These are phyloP conservation scores for Seira ritae DNA, from an alignment of 2,888 invertebrate species.

Conservation along the genomic window DNA sequence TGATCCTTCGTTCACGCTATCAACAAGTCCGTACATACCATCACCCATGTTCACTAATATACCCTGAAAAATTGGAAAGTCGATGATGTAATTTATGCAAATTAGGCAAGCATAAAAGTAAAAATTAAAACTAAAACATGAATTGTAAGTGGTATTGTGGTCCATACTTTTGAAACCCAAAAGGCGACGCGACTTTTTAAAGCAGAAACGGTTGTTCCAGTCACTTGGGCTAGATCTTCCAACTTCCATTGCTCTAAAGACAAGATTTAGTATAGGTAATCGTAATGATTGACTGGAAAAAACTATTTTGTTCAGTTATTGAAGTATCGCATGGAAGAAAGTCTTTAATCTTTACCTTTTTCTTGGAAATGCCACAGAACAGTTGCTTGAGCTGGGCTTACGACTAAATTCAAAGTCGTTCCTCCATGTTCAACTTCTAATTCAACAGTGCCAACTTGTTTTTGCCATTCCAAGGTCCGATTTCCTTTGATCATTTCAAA, in stretches of 20 bases:
- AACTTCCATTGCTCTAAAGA: slow-evolving; percentile 86
- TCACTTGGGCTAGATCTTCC: slow-evolving; percentile 88
- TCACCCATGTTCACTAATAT: slow-evolving; percentile 57
- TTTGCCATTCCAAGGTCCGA: slow-evolving; percentile 94
- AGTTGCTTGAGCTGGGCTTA: slow-evolving; percentile 95
- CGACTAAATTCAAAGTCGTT: slow-evolving; percentile 86
- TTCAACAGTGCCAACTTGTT: slow-evolving; percentile 93
- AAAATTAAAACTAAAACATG: not conserved
- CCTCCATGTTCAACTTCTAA: slow-evolving; percentile 91
- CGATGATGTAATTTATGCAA: not conserved
- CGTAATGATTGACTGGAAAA: too few relatives aligned
- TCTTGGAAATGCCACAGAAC: slow-evolving; percentile 95
- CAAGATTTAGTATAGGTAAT: not conserved
- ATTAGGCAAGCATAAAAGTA: not conserved
- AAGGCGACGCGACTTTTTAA: slow-evolving; percentile 91
- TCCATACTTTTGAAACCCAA: slow-evolving; percentile 89
- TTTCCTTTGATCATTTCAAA: slow-evolving; percentile 93
- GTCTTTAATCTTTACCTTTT: too few relatives aligned
- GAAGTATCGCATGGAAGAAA: too few relatives aligned
- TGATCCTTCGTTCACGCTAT: slow-evolving; percentile 56
- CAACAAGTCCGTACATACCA: slow-evolving; percentile 63
- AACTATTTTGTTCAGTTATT: too few relatives aligned
- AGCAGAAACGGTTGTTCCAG: slow-evolving; percentile 91
- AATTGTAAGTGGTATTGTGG: not conserved
- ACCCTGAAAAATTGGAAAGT: slow-evolving; percentile 52